A percentile compares a stretch with the other conserved stretches of the same genome.
Conservation (phyloP, 2,113 vertebrate species). For the Cheirogaleus medius region DNA sequence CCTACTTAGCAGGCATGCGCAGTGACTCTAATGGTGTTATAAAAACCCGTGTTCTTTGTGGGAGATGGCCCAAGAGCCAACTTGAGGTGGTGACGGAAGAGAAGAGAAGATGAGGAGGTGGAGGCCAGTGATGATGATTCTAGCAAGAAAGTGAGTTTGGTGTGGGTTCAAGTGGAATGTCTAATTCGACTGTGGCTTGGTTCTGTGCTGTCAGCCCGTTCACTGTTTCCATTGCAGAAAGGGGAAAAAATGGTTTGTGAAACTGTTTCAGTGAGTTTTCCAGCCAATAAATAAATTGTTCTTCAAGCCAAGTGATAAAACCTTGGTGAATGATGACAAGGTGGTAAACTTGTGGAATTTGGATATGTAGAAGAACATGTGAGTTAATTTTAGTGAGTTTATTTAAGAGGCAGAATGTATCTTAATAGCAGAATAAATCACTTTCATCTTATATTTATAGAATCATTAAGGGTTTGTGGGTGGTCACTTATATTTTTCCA, state of each 20-base stretch:
- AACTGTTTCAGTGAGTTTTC: neutral
- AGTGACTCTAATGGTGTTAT: neutral
- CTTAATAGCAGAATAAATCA: conserved; percentile 24
- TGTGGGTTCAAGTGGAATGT: neutral
- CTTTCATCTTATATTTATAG: conserved; percentile 11
- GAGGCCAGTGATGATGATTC: neutral
- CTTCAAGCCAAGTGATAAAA: conserved; percentile 11
- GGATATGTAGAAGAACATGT: neutral
- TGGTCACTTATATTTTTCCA: conserved; percentile 16
- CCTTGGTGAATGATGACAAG: neutral
- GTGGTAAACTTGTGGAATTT: neutral
- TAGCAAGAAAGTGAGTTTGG: neutral
- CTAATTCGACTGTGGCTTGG: neutral
- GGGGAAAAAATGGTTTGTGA: neutral
- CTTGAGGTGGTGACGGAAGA: neutral
- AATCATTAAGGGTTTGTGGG: neutral
- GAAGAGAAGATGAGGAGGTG: neutral
- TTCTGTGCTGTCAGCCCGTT: neutral
- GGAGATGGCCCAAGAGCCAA: neutral
- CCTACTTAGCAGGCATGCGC: neutral
- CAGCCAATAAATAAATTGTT: conserved; percentile 10
- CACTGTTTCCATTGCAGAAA: neutral
- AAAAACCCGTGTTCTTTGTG: neutral
- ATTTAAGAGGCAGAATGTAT: neutral
- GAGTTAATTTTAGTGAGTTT: conserved; percentile 16